A percentile compares a stretch with the other conserved stretches of the same genome.
These are phyloP conservation scores for Triplophysa tibetana DNA, from an alignment of 2,113 vertebrate genomes.

Conservation along the genomic window DNA sequence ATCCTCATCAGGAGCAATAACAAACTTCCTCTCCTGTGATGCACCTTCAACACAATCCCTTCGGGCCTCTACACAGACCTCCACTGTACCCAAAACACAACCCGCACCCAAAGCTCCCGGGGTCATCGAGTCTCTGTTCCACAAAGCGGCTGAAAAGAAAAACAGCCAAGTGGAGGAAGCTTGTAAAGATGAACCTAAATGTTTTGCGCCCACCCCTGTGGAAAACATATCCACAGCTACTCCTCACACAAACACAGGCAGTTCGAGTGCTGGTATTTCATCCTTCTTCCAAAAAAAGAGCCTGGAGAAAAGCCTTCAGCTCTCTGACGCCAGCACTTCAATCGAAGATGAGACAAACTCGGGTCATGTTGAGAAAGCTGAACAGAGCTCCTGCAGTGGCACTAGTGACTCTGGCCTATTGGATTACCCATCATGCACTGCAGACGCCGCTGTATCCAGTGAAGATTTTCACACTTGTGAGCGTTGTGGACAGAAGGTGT, in stretches of 20 bases:
- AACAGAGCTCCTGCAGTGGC: neutral
- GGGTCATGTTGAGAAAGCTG: neutral
- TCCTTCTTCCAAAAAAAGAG: conserved; percentile 72
- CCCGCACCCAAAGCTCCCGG: conserved; percentile 59
- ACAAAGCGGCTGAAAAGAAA: conserved; percentile 77
- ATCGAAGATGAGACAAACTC: neutral
- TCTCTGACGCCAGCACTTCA: neutral
- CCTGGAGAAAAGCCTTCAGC: conserved; percentile 51
- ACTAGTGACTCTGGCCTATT: neutral
- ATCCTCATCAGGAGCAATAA: conserved; percentile 73
- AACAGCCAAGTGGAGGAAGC: conserved; percentile 47
- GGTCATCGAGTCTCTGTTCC: conserved; percentile 84
- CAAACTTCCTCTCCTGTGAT: conserved; percentile 79
- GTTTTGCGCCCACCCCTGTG: neutral
- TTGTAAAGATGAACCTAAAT: neutral
- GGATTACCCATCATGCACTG: conserved; percentile 1
- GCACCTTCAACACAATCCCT: conserved; percentile 60
- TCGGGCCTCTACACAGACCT: conserved; percentile 47
- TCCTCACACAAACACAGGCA: conserved; percentile 29
- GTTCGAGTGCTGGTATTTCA: conserved; percentile 47
- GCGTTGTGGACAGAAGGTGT: conserved; percentile 80
- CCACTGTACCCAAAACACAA: conserved; percentile 44
- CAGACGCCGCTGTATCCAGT: neutral
- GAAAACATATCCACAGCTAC: neutral
- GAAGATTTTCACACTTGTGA: conserved; percentile 82